Percentiles rank a stretch among this genome's conserved stretches.
Evolutionary conservation across 2,888 invertebrate species (phyloP).

Genomic region (Pilophorus perplexus): DNA sequence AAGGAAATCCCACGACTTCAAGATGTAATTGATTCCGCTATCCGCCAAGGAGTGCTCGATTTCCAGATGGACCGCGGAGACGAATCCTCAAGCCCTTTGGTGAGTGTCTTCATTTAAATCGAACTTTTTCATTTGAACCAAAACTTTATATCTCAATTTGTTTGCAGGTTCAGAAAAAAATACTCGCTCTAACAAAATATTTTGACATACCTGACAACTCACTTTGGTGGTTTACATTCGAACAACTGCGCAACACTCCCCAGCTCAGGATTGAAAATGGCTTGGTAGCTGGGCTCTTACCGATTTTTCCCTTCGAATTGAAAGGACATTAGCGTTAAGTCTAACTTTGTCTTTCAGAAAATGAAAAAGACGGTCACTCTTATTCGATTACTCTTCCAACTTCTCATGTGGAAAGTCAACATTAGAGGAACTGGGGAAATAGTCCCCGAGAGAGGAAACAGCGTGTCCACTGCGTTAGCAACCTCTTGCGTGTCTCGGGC

Average conservation of each 20-base stretch:
- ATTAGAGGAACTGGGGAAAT: neutral
- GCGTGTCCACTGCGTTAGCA: neutral
- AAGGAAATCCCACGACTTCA: neutral
- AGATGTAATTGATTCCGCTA: conserved; percentile 15
- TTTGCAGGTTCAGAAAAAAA: conserved; percentile 22
- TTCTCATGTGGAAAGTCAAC: conserved; percentile 15
- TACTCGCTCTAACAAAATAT: conserved; percentile 8
- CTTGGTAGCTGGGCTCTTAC: too few species aligned
- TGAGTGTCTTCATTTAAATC: neutral
- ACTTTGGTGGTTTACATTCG: conserved; percentile 16
- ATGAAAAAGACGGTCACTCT: conserved; percentile 3
- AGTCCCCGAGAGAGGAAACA: neutral
- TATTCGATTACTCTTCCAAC: conserved; percentile 15
- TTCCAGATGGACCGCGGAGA: conserved; percentile 15
- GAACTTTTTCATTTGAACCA: neutral
- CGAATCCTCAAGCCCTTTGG: conserved; percentile 1
- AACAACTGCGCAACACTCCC: neutral
- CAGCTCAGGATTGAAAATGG: neutral
- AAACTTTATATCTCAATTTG: too few species aligned
- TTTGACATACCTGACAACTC: conserved; percentile 15
- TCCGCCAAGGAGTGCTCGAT: neutral
- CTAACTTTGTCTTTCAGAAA: conserved; percentile 16
- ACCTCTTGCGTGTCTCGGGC: conserved; percentile 23
- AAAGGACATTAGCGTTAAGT: neutral
- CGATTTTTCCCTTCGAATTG: neutral